Base-by-base conservation (phyloP, 1,140 invertebrate genomes). In the Calycopis cecrops region DNA sequence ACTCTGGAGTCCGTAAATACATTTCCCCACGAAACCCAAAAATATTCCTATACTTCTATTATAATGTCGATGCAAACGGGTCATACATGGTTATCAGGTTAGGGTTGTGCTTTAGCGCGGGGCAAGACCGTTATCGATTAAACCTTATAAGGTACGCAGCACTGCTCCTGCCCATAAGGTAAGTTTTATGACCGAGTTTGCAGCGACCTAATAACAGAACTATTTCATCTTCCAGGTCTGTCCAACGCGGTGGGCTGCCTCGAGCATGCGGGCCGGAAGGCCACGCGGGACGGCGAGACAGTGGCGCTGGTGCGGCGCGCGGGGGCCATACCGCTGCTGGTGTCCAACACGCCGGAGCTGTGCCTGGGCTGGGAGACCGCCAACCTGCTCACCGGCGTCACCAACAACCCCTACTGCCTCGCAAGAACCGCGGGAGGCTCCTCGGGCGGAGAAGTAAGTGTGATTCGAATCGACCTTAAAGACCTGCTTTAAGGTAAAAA, bases 271-370 rank as follows among this genome's bases (percentile, higher is more conserved):
- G 88, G 89, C 1, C 63, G 89, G 1, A 90, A 90, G 49, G 91
- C 93, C 0, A 68, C 85, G 0, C 60, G 75, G 7, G 93, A 96
- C 79, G 91, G 93, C 1, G 85, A 83, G 4, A 89, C 88, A 0
- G 92, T 96, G 0, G 65, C 73, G 9, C 68, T 88, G 1, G 69
- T 96, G 37, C 88, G 85, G 61, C 69, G 87, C 10, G 91, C 94
- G 17, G 94, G 96, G 9, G 93, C 90, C n/a, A 96, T 98, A 52
- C 91, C 93, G 0, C 72, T 96, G 0, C 89, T 92, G 37, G 91
- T 95, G 0, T 96, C 95, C 1, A 96, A 95, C 75, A 93, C 93
- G 1, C 94, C 95, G 0, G 96, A 98, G 83, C 85, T 95, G 11
- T 94, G 93, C 66, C 73, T 93, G 21, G 91, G 91, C 59, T 91